Base-by-base conservation (phyloP, 2,888 invertebrate genomes). In the Patella ulyssiponensis region DNA sequence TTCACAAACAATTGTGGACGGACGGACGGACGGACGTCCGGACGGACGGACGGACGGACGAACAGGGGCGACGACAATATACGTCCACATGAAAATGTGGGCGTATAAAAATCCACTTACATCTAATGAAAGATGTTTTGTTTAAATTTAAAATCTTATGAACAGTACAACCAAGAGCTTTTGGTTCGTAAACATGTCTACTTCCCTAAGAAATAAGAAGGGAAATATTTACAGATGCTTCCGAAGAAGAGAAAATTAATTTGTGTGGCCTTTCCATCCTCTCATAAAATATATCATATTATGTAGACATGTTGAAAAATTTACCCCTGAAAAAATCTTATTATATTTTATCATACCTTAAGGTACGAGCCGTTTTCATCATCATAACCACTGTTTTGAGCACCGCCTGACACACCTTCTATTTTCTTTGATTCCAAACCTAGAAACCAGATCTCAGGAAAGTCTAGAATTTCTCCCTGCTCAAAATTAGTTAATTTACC, bases 381-480 rank as follows among this genome's bases (percentile, higher is more conserved):
- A 82, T 92, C 91, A 76, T 90, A 92, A 12, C 91, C 90, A 81
- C 88, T 88, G 80, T 91, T 91, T 75, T 89, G 88, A 51, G 89
- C 85, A 53, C 87, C 83, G 0, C 90, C 91, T 17, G 87, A 85
- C 51, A 88, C 84, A 71, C 87, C 90, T 73, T 91, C 90, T 27
- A 91, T 85, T 80, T 92, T 92, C 84, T 91, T 91, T 5, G 90
- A 89, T 69, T 91, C 91, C 70, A 90, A 80, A 20, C 91, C 91
- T 85, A 98, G 94, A 93, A 97, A 98, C 97, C 97, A 98, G 84
- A 98, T 95, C 92, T 98, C 97, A 12, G 96, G 95, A 92, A 96
- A 98, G 76, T 92, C 90, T 87, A 96, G 95, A 82, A 98, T 95
- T 93, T 98, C 98, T 85, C 94, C 95, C 89, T 96, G 94, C 93